Conservation (phyloP, 1,140 invertebrate genomes). For the Yoshiicerus persimilis region DNA sequence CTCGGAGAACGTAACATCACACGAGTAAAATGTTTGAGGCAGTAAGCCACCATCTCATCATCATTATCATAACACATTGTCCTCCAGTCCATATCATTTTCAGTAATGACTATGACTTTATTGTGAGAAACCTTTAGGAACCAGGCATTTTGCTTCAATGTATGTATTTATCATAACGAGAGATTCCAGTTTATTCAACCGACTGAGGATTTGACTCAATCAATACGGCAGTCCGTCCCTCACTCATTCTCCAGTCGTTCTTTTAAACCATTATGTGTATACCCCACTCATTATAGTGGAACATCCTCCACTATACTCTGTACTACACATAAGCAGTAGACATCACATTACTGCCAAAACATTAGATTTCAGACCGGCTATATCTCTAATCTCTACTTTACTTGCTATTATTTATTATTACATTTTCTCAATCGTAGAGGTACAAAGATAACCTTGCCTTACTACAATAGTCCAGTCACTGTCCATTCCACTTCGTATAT, state of each 20-base stretch:
- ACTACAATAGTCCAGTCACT: neutral
- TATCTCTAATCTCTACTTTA: neutral
- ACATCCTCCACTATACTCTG: neutral
- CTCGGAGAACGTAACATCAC: neutral
- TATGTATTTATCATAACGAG: neutral
- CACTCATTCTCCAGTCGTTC: neutral
- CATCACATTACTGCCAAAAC: neutral
- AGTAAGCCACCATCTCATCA: neutral
- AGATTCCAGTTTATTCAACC: neutral
- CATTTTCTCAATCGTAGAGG: neutral
- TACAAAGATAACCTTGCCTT: neutral
- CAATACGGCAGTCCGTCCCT: neutral
- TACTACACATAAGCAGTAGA: neutral
- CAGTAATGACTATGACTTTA: neutral
- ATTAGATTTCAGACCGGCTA: neutral
- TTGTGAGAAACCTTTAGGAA: neutral
- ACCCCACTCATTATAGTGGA: neutral
- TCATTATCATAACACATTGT: neutral
- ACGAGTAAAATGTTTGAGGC: neutral
- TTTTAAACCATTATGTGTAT: neutral
- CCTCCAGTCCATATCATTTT: neutral
- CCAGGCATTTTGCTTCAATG: neutral
- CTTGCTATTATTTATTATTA: neutral
- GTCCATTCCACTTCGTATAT: neutral
- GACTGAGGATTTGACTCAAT: neutral